A percentile compares a stretch with the other conserved stretches of the same genome.
Conservation (phyloP, 2,888 invertebrate genomes). For the Euzetes globulus region DNA sequence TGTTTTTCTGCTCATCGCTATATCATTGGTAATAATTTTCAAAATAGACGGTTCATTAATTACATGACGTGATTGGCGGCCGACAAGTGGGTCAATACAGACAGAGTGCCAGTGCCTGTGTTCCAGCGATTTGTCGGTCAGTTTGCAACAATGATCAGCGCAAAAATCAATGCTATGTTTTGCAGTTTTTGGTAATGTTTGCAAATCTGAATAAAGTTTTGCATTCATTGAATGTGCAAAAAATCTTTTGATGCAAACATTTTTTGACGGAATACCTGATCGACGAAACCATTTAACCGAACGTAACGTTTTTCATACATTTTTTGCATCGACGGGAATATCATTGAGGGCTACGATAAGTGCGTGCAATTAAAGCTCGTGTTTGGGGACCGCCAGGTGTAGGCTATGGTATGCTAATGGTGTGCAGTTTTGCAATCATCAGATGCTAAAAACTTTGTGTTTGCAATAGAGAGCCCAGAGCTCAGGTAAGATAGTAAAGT, state of each 20-base stretch:
- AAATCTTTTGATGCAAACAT: not conserved
- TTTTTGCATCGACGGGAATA: not conserved
- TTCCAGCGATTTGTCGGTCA: not conserved
- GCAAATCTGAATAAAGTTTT: too few relatives aligned
- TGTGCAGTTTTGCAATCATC: not conserved
- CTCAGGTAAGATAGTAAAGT: not conserved
- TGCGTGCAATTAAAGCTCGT: constrained; percentile 8
- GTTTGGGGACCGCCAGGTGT: not conserved
- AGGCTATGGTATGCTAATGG: constrained; percentile 1
- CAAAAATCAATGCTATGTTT: too few relatives aligned
- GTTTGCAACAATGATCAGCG: not conserved
- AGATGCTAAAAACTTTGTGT: not conserved
- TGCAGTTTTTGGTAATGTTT: too few relatives aligned
- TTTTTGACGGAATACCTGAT: not conserved
- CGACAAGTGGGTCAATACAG: constrained; percentile 6
- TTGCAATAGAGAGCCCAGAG: not conserved
- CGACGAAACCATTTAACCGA: not conserved
- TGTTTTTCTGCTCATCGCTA: not conserved
- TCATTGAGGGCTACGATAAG: not conserved
- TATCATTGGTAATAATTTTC: not conserved
- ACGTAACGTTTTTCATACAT: constrained; percentile 3
- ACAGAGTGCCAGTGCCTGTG: not conserved
- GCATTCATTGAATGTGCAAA: not conserved
- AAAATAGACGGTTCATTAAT: not conserved
- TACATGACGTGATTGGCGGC: constrained; percentile 6